A percentile compares a stretch with the other conserved stretches of the same genome.
phyloP scores from a whole-genome alignment of 2,797 vertebrate species.

The Sardinella longiceps region DNA sequence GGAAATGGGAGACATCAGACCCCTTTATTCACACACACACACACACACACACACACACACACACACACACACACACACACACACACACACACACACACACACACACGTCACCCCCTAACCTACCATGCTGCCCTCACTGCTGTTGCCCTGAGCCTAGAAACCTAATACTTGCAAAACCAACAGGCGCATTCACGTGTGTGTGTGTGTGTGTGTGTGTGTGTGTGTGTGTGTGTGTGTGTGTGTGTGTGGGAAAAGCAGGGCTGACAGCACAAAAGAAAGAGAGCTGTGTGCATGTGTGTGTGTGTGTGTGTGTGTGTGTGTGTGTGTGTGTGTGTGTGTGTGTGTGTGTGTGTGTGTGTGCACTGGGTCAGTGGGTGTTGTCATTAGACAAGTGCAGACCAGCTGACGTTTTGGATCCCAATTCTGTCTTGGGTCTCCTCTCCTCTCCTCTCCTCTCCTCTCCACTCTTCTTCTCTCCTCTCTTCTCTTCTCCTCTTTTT shows the following conservation, averaged over 20 bases:
- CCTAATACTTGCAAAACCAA: constrained; percentile 40
- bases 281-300: constrained; percentile 25
- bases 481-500: background rate
- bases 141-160: constrained; percentile 15
- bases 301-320: constrained; percentile 32
- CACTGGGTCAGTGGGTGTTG: constrained; percentile 36
- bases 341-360: too few species aligned
- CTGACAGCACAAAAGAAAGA: constrained; percentile 33
- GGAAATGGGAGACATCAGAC: constrained; percentile 22
- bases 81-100: background rate
- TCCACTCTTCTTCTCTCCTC: background rate
- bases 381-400: background rate
- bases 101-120: constrained; percentile 30
- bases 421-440: background rate
- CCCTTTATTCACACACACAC: background rate
- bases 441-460: background rate
- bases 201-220: background rate
- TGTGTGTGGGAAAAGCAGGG: constrained; percentile 2
- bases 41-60: constrained; percentile 22
- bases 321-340: too few species aligned
- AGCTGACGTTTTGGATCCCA: background rate
- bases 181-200: background rate
- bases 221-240: constrained; percentile 11
- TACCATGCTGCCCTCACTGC: background rate
- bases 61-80: background rate